Evolutionary conservation across 2,113 vertebrate genomes (phyloP).

Genomic region (Corynorhinus townsendii): DNA sequence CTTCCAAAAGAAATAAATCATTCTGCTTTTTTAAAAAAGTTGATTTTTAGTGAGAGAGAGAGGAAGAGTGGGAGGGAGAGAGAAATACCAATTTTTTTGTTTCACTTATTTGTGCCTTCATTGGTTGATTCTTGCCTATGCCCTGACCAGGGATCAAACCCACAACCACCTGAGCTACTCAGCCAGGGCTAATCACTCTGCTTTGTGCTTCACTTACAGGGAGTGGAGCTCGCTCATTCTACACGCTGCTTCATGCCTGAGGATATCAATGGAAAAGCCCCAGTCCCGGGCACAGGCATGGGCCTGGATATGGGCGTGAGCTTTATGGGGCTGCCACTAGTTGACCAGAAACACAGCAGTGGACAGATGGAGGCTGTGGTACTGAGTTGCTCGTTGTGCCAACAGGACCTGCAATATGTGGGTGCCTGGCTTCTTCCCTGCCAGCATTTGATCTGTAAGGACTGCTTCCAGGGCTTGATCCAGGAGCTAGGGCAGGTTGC

Average conservation of each 20-base stretch:
- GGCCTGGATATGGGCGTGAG: background rate
- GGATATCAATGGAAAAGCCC: conserved; percentile 23
- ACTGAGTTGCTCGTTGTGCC: conserved; percentile 86
- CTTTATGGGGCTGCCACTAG: background rate
- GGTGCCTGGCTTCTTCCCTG: conserved; percentile 83
- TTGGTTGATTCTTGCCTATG: background rate
- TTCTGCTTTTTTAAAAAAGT: background rate
- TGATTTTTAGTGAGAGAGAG: background rate
- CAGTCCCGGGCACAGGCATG: background rate
- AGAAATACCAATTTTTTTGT: background rate
- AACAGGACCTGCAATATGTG: conserved; percentile 78
- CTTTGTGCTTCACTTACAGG: conserved; percentile 54
- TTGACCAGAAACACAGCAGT: background rate
- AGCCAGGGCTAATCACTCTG: background rate
- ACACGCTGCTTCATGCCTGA: background rate
- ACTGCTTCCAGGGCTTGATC: conserved; percentile 56
- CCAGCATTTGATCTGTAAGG: conserved; percentile 73
- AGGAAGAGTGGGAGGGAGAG: background rate
- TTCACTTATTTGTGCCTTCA: background rate
- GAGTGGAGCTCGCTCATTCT: conserved; percentile 30
- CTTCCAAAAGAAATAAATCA: background rate
- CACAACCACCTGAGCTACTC: background rate
- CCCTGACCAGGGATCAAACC: background rate
- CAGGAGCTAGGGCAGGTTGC: background rate
- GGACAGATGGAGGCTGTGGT: conserved; percentile 42